Base-by-base conservation (phyloP, 1,140 invertebrate genomes). In the Lepidurus arcticus region DNA sequence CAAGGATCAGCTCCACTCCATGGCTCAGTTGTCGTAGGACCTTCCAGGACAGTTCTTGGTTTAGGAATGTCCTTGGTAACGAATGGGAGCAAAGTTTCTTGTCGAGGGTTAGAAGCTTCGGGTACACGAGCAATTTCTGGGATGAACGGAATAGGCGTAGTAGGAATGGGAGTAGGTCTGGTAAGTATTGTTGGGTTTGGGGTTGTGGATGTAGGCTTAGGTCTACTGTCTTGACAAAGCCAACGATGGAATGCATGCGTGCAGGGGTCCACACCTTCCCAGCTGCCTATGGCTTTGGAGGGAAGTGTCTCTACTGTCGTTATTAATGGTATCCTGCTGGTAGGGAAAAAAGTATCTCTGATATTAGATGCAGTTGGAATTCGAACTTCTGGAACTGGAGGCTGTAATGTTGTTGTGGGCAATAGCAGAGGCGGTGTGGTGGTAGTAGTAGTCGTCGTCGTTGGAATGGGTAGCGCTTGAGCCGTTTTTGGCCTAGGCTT, bases 1-100 rank as follows among this genome's bases (percentile, higher is more conserved):
- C 78, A 78, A 1, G 78, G 73, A 78, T 78, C 78, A 13, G 78
- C 78, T 16, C 75, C 78, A 34, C 43, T 47, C 78, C 78, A 78
- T 65, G 53, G 9, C 6, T 74, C 78, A 42, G 7, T 16, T 44
- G 26, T 74, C 16, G 44, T 75, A 6, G 78, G 73, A 42, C 34
- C 42, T 10, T 43, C 26, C 8, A 42, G 24, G 34, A 42, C 24
- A n/a, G 74, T 65, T 16, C 74, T 75, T n/a, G 75, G 24, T 7
- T 73, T 43, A 42, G 10, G 26, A 24, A 13, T 13, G 44, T 44
- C 45, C 0, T 42, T 24, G 42, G 78, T 42, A 0, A 44, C 34
- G 44, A 74, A 24, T 16, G 73, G 78, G 21, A 11, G 78, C 2
- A 4, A 24, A 43, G 78, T 78, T 6, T 73, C 43, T 1, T 65